Evolutionary conservation across 1,140 invertebrate species (phyloP), one percentile per base, ranked within the genome.

Genomic region (Bombus sylvicola): DNA sequence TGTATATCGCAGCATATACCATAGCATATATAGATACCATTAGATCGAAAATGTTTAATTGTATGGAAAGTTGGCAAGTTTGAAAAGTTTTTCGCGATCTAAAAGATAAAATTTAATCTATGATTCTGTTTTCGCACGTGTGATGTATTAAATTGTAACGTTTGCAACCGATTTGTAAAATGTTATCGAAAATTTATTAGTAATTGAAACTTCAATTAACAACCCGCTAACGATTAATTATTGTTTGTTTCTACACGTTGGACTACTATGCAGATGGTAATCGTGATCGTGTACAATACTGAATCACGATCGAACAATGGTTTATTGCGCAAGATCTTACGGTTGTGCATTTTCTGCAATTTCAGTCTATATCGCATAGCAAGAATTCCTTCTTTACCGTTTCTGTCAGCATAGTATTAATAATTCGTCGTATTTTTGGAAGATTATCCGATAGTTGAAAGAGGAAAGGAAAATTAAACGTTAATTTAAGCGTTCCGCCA

Each of bases 251-350:
- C 13, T 31, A 31, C 4, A 4, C 41, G 13, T 39, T 47, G 13
- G 10, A 47, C 4, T 31, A n/a, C 12, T 22, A 47, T 31, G 41
- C 72, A 2, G 41, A 73, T 47, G 72, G 10, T 47, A 34, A 47
- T 31, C 8, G 18, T 47, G 41, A 47, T 73, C 6, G 15, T 66
- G 41, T 25, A 25, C 25, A 34, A 39, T n/a, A 9, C 0, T 1
- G 4, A 12, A 22, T 31, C n/a, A n/a, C n/a, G 77, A 79, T 68
- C 62, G 41, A 69, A 80, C 66, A 79, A 66, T 79, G 43, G 66
- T n/a, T 25, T 12, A 31, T 80, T 47, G 31, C 66, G 6, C 15
- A 43, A 80, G 64, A 37, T n/a, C n/a, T 37, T 57, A 59, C 79
- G 69, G n/a, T 39, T 53, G 53, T 80, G 25, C 31, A 22, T 68